These are phyloP conservation scores for Ophioninae sp. DNA, from an alignment of 2,888 invertebrate species.

Conservation along the genomic window DNA sequence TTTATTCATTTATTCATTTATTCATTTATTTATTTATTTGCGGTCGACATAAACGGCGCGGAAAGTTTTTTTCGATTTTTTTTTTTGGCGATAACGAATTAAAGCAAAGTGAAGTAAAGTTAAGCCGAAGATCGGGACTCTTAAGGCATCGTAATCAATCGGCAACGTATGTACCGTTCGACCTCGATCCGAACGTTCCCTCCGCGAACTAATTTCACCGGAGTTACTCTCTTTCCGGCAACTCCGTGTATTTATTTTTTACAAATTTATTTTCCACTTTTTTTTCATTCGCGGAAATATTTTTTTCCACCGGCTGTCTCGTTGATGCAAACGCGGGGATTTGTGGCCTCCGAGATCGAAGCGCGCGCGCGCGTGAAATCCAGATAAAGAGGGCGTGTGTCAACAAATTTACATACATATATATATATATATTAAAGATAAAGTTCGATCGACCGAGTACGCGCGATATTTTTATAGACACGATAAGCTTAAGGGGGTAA, in stretches of 20 bases:
- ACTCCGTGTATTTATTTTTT: background rate
- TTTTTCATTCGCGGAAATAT: background rate
- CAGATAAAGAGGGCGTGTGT: background rate
- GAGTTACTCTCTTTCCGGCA: slow-evolving; percentile 22
- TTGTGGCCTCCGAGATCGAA: background rate
- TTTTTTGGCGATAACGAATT: slow-evolving; percentile 12
- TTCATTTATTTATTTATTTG: background rate
- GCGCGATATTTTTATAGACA: slow-evolving; percentile 17
- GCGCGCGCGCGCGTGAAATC: background rate
- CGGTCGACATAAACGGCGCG: background rate
- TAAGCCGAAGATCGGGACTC: slow-evolving; percentile 12
- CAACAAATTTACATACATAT: background rate
- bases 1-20: background rate
- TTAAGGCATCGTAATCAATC: slow-evolving; percentile 52
- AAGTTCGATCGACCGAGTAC: background rate
- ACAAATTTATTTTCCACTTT: background rate
- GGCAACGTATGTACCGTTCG: slow-evolving; percentile 38
- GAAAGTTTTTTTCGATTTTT: slow-evolving; percentile 39
- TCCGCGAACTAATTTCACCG: slow-evolving; percentile 47
- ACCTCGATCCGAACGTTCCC: slow-evolving; percentile 38
- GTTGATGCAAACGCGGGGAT: slow-evolving; percentile 24
- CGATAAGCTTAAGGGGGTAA: background rate
- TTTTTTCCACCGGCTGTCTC: slow-evolving; percentile 8
- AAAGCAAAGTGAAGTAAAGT: background rate
- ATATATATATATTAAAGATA: background rate